Percentiles rank a stretch among this genome's conserved stretches.
These are phyloP conservation scores for Lochmaea crataegi DNA, from an alignment of 2,888 invertebrate genomes.

Conservation along the genomic window DNA sequence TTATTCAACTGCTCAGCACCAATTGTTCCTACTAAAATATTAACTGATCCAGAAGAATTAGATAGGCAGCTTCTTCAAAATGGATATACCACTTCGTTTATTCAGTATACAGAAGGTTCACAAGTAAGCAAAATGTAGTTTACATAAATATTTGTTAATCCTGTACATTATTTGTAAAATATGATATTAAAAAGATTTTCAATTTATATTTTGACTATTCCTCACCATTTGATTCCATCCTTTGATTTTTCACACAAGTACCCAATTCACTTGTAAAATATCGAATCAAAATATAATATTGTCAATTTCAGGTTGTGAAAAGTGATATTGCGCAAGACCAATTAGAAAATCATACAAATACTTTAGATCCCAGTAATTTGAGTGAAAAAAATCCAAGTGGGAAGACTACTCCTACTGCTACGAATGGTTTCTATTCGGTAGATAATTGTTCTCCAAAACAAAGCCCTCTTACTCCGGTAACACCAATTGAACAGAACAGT, in stretches of 20 bases:
- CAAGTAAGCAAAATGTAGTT: slow-evolving; percentile 22
- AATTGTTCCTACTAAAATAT: slow-evolving; percentile 90
- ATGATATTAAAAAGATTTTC: neutral
- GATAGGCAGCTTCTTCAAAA: slow-evolving; percentile 86
- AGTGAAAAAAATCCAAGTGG: slow-evolving; percentile 23
- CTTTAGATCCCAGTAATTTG: slow-evolving; percentile 21
- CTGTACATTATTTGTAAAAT: slow-evolving; percentile 20
- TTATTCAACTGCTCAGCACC: slow-evolving; percentile 82
- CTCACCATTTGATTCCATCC: no score
- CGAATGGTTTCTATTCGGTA: slow-evolving; percentile 50
- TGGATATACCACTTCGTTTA: slow-evolving; percentile 68
- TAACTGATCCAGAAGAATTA: slow-evolving; percentile 91
- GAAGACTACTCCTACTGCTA: slow-evolving; percentile 37
- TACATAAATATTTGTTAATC: slow-evolving; percentile 25
- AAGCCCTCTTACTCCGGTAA: slow-evolving; percentile 52
- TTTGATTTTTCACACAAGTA: no score
- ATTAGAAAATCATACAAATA: slow-evolving; percentile 30
- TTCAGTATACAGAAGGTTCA: slow-evolving; percentile 47
- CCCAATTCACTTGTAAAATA: no score
- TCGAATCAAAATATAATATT: no score
- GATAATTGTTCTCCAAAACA: slow-evolving; percentile 49
- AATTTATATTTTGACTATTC: no score
- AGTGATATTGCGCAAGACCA: slow-evolving; percentile 36
- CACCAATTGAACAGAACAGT: slow-evolving; percentile 52
- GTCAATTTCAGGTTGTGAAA: slow-evolving; percentile 31